Conservation (phyloP, 2,888 invertebrate genomes). For the Nomada ruficornis region DNA sequence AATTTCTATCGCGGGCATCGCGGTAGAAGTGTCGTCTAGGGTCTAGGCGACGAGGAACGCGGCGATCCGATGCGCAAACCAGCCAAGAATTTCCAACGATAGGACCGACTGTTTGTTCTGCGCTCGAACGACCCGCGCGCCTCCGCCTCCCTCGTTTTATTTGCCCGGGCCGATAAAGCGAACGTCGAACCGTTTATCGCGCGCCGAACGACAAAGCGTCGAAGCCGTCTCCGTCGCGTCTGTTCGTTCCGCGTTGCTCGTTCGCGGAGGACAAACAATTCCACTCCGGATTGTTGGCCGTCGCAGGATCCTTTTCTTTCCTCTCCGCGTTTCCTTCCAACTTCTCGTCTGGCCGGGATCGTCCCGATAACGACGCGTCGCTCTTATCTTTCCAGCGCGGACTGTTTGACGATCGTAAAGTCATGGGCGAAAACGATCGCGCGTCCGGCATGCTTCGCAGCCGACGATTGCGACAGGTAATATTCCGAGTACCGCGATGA, state of each 20-base stretch:
- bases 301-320: slow-evolving; percentile 17
- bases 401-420: slow-evolving; percentile 76
- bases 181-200: slow-evolving; percentile 68
- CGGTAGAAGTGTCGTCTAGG: background rate
- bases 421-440: slow-evolving; percentile 40
- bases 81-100: slow-evolving; percentile 53
- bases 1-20: background rate
- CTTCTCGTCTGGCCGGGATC: background rate
- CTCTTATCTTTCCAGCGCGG: slow-evolving; percentile 58
- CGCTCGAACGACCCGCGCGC: slow-evolving; percentile 49
- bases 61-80: slow-evolving; percentile 12
- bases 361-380: slow-evolving; percentile 70
- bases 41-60: slow-evolving; percentile 3
- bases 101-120: slow-evolving; percentile 61
- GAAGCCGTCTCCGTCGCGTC: slow-evolving; percentile 34
- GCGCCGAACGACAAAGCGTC: slow-evolving; percentile 51
- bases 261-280: slow-evolving; percentile 47
- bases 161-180: slow-evolving; percentile 74
- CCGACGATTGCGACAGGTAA: background rate
- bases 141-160: slow-evolving; percentile 61
- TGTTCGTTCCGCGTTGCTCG: slow-evolving; percentile 36
- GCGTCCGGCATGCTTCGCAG: slow-evolving; percentile 30
- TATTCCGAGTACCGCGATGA: slow-evolving; percentile 42
- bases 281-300: slow-evolving; percentile 55
- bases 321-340: slow-evolving; percentile 14